Base-by-base conservation (phyloP, 2,113 vertebrate genomes). In the Heloderma charlesbogerti region DNA sequence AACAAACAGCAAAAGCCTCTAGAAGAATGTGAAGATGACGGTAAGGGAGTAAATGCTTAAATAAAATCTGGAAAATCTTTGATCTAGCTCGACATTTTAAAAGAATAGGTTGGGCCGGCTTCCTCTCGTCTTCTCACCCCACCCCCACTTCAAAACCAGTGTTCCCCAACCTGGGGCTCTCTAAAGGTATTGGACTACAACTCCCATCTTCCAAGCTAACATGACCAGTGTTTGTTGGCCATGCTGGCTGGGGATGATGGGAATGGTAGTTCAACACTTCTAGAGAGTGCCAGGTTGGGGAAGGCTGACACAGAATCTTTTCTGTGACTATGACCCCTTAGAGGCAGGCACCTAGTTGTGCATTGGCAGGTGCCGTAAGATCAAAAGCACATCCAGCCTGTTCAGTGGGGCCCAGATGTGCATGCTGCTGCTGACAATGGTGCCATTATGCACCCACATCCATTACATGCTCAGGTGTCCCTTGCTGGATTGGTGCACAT, bases 21-120 rank as follows among this genome's bases (percentile, higher is more conserved):
- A 96, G 99, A 99, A 98, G 99, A 99, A 98, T 99, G 98, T 98
- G 99, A 99, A 97, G 99, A 99, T 95, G 99, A 99, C 95, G 99
- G 99, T 99, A 98, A 94, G 98, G 87, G 43, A 45, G 43, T 67
- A 86, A 91, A 75, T 22, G 37, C 2, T 80, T 78, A 74, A 57
- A 34, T 89, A 75, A 66, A 60, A 31, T 43, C 18, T 63, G 29
- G 40, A 71, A 71, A 60, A 6, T 40, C 1, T 87, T 94, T 71
- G 34, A 3, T 90, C 48, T n/a, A 1, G 74, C 93, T 88, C 77
- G 82, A 27, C 18, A 40, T 63, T 29, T 75, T 67, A 79, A 67
- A 66, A n/a, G 20, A 75, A 74, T 29, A 43, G 3, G 18, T 29
- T 18, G 75, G 6, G 1, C 60, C 84, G 82, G 31, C 75, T 93